Evolutionary conservation across 2,888 invertebrate species (phyloP).

Genomic region (Aethes cnicana): DNA sequence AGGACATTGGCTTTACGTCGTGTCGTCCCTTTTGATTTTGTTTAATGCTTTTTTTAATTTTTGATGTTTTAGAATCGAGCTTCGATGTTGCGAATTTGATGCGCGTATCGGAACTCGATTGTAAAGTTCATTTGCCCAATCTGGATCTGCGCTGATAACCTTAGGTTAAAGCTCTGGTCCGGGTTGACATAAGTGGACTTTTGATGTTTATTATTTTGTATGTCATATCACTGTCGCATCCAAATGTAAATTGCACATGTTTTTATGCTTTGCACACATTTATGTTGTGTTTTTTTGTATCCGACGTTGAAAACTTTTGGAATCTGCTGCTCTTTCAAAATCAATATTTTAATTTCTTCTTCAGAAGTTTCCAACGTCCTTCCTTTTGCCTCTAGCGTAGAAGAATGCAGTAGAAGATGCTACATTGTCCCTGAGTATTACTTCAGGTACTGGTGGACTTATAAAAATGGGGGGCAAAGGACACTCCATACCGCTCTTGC

Average conservation of each 20-base stretch:
- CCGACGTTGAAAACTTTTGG: slow-evolving; percentile 40
- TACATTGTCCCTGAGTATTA: slow-evolving; percentile 96
- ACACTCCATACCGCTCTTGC: slow-evolving; percentile 35
- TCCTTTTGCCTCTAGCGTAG: slow-evolving; percentile 35
- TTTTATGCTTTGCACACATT: slow-evolving; percentile 63
- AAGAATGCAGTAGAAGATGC: slow-evolving; percentile 68
- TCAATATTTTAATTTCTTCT: not conserved
- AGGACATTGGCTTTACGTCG: slow-evolving; percentile 71
- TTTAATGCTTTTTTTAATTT: slow-evolving; percentile 33
- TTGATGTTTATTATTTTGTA: too few species aligned
- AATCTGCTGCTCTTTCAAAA: not conserved
- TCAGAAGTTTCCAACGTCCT: slow-evolving; percentile 37
- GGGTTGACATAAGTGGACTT: too few species aligned
- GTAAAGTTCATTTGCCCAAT: too few species aligned
- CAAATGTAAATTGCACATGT: slow-evolving; percentile 47
- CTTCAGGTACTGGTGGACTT: slow-evolving; percentile 98
- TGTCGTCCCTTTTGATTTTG: slow-evolving; percentile 67
- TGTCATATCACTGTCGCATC: slow-evolving; percentile 28
- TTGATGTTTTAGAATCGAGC: slow-evolving; percentile 22
- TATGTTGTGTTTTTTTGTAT: slow-evolving; percentile 51
- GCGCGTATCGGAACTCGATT: too few species aligned
- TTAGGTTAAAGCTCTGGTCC: too few species aligned
- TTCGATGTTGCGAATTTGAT: not conserved
- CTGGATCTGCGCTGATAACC: too few species aligned
- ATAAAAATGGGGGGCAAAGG: slow-evolving; percentile 43